Conservation (phyloP, 2,797 vertebrate genomes). For the Orestias chungarensis region DNA sequence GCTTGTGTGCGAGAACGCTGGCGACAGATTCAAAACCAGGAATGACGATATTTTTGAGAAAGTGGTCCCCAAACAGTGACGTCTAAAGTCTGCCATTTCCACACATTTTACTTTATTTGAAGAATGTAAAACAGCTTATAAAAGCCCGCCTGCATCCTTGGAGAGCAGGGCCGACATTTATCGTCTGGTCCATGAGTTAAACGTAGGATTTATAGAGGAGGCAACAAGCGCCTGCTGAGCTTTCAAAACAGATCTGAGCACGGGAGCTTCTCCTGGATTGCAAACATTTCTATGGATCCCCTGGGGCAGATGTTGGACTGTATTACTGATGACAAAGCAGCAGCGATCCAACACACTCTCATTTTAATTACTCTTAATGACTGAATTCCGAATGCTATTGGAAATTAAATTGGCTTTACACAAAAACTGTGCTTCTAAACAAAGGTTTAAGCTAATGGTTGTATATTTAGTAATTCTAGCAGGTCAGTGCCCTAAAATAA, state of each 20-base stretch:
- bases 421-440: constrained; percentile 36
- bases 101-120: not conserved
- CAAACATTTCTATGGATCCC: constrained; percentile 42
- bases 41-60: constrained; percentile 26
- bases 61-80: constrained; percentile 2
- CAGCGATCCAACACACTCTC: constrained; percentile 13
- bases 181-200: constrained; percentile 41
- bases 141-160: constrained; percentile 14
- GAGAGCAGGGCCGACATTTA: constrained; percentile 10
- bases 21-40: constrained; percentile 27
- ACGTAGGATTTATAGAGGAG: constrained; percentile 46
- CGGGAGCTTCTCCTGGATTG: constrained; percentile 22
- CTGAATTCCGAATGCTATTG: constrained; percentile 39
- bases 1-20: constrained; percentile 13
- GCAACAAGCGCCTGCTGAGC: constrained; percentile 47
- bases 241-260: constrained; percentile 51
- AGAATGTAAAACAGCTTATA: not conserved
- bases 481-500: constrained; percentile 8
- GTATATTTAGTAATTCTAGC: constrained; percentile 20
- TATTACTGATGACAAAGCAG: constrained; percentile 29
- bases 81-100: not conserved
- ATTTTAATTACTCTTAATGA: constrained; percentile 29
- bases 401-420: constrained; percentile 43
- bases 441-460: constrained; percentile 20
- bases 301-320: constrained; percentile 22